These are phyloP conservation scores for Atlantisia rogersi DNA, from an alignment of 2,113 vertebrate genomes.

Conservation along the genomic window DNA sequence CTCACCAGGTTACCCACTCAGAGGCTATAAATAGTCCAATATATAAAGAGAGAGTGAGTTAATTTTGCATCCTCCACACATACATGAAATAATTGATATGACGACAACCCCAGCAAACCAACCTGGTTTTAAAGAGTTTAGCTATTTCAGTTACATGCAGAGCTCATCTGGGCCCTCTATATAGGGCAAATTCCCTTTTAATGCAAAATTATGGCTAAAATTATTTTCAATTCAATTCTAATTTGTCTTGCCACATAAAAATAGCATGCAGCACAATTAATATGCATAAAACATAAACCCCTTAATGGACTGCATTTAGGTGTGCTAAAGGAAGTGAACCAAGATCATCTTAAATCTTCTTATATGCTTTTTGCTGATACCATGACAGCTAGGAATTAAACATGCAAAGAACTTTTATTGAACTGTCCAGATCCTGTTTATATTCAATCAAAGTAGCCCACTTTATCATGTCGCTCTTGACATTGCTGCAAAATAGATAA, in stretches of 20 bases:
- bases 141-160: not conserved
- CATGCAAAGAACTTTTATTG: slow-evolving; percentile 49
- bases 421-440: slow-evolving; percentile 61
- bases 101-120: not conserved
- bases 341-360: slow-evolving; percentile 36
- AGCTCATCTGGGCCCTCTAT: not conserved
- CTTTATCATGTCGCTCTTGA: slow-evolving; percentile 55
- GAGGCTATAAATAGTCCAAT: not conserved
- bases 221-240: not conserved
- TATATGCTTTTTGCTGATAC: slow-evolving; percentile 12
- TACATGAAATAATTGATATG: not conserved
- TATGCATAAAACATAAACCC: slow-evolving; percentile 30
- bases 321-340: slow-evolving; percentile 30
- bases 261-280: slow-evolving; percentile 16
- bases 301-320: slow-evolving; percentile 34
- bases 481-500: slow-evolving; percentile 63
- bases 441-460: slow-evolving; percentile 46
- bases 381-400: slow-evolving; percentile 58
- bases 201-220: not conserved
- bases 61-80: not conserved
- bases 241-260: not conserved
- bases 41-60: not conserved
- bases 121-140: not conserved
- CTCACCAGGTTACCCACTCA: not conserved
- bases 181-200: not conserved